Percentiles rank a stretch among this genome's conserved stretches.
These are phyloP conservation scores for Semicossyphus pulcher DNA, from an alignment of 2,113 vertebrate genomes.

Conservation along the genomic window DNA sequence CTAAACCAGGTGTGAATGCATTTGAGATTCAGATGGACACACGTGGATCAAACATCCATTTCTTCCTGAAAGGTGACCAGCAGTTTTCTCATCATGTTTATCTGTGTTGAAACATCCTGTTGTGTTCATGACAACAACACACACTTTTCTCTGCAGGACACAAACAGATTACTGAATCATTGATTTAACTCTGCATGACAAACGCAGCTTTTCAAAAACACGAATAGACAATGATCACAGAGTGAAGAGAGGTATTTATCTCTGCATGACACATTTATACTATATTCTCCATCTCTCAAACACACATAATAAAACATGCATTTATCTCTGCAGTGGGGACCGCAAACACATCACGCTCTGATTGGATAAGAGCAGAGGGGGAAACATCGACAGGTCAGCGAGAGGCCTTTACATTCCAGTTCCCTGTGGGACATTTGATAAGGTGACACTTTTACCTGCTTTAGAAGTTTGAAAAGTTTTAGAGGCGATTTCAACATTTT, in stretches of 20 bases:
- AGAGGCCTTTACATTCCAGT: not conserved
- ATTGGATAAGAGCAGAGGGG: not conserved
- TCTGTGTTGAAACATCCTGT: not conserved
- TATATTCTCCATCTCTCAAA: not conserved
- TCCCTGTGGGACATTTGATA: not conserved
- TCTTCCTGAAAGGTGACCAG: not conserved
- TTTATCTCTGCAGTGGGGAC: conserved; percentile 13
- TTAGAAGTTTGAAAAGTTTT: not conserved
- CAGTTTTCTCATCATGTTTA: conserved; percentile 19
- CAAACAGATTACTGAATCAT: conserved; percentile 3
- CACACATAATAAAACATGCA: not conserved
- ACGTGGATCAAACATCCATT: not conserved
- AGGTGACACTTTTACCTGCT: not conserved
- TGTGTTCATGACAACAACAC: not conserved
- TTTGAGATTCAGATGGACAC: not conserved
- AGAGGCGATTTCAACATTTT: not conserved
- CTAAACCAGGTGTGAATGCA: not conserved
- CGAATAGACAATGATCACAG: not conserved
- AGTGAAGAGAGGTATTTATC: conserved; percentile 25
- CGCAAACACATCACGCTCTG: not conserved
- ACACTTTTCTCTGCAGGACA: conserved; percentile 24
- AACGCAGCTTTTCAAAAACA: conserved; percentile 2
- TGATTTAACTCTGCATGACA: conserved; percentile 22
- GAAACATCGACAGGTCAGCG: not conserved
- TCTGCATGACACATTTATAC: conserved; percentile 4